Base-by-base conservation (phyloP, 2,797 vertebrate genomes). In the Crocodylus rhombifer region DNA sequence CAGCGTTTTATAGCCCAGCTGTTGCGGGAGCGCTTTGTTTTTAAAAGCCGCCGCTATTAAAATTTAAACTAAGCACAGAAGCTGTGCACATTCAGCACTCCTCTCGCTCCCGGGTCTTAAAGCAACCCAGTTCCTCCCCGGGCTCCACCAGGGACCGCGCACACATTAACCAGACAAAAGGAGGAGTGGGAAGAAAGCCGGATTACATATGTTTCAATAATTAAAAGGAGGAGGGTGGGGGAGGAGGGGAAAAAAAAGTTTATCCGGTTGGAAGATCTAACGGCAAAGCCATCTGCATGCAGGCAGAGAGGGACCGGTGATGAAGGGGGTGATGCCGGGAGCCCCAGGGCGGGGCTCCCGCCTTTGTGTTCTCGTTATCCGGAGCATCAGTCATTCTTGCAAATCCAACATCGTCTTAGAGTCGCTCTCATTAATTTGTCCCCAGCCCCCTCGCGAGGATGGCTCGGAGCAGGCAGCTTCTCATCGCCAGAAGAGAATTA, bases 391-490 rank as follows among this genome's bases (percentile, higher is more conserved):
- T 23, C 58, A 18, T 23, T 77, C 75, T 77, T 64, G 55, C 67
- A 85, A 90, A 86, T 62, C 90, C 86, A 91, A 80, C 78, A 23
- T 65, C 60, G 23, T 60, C 71, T 57, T 15, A 30, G 67, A 79
- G 81, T 74, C n/a, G 51, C 64, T 57, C 83, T 91, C 74, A 11
- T 91, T 67, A 81, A 78, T 83, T 71, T 80, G 80, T 80, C 91
- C 87, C 18, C 2, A 77, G 63, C 58, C 65, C 61, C 57, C 14
- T 58, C 7, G 26, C 1, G 5, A 69, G 15, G 67, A 81, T 4
- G 0, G 83, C 67, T 73, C 77, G 14, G 51, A 79, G 91, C 71
- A 55, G 84, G 17, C 65, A 3, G 86, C 69, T 91, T 69, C 83
- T 61, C 3, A 81, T n/a, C 84, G 17, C 28, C 23, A 51, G 21